phyloP scores from a whole-genome alignment of 2,888 invertebrate species.

The Yponomeuta evonymella region DNA sequence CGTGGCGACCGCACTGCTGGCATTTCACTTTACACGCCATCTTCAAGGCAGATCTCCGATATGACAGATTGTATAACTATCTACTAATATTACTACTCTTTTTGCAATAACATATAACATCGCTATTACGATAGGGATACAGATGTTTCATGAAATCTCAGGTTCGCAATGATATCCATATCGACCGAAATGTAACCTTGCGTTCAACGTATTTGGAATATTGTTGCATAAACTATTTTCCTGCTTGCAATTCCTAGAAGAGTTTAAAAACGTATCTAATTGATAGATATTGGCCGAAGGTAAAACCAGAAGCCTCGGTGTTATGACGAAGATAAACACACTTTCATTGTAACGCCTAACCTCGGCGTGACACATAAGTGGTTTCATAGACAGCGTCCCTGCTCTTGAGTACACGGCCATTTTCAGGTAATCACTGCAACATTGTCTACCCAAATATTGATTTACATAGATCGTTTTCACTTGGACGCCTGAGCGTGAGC shows the following conservation, averaged over 20 bases:
- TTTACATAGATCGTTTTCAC: conserved; percentile 8
- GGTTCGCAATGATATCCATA: background rate
- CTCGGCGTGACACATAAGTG: conserved; percentile 3
- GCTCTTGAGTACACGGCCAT: conserved; percentile 1
- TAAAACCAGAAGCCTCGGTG: conserved; percentile 24
- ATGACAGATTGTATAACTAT: conserved; percentile 39
- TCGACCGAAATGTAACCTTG: background rate
- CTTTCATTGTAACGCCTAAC: conserved; percentile 1
- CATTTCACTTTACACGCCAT: background rate
- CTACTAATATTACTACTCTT: conserved; percentile 26
- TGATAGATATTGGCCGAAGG: conserved; percentile 15
- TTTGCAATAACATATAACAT: background rate
- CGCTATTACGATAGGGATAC: background rate
- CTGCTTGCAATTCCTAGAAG: background rate
- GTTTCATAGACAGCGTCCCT: background rate
- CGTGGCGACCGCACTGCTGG: conserved; percentile 16
- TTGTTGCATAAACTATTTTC: background rate
- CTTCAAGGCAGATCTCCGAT: conserved; percentile 17
- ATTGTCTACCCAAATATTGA: conserved; percentile 9
- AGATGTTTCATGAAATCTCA: background rate
- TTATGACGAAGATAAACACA: background rate
- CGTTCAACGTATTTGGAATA: background rate
- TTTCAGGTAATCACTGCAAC: conserved; percentile 4
- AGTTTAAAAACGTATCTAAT: background rate
- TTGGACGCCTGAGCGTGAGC: background rate